These are phyloP conservation scores for Ictidomys tridecemlineatus DNA, from an alignment of 2,113 vertebrate species.

Conservation along the genomic window DNA sequence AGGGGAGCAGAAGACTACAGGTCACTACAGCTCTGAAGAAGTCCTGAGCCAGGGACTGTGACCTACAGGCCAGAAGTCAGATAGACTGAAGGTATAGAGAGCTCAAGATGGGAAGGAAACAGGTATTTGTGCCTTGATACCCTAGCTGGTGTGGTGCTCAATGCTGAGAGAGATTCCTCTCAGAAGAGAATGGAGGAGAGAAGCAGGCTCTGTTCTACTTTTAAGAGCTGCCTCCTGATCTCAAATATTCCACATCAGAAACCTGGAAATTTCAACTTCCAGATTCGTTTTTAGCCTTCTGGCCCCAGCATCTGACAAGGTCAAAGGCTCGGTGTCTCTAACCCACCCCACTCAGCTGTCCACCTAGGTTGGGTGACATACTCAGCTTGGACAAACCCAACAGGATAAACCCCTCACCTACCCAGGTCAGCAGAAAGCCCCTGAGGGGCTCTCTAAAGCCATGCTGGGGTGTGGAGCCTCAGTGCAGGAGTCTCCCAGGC, in stretches of 20 bases:
- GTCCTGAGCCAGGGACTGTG: not conserved
- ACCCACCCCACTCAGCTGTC: not conserved
- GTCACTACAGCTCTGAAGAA: too few relatives aligned
- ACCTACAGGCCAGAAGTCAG: not conserved
- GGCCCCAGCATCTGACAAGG: not conserved
- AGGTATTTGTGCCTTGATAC: not conserved
- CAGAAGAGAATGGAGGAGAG: not conserved
- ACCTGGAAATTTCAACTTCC: not conserved
- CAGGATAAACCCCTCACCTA: not conserved
- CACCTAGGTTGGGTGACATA: not conserved
- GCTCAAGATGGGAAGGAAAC: not conserved
- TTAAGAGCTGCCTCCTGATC: not conserved
- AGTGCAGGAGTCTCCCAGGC: not conserved
- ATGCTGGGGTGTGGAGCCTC: too few relatives aligned
- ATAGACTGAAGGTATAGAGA: not conserved
- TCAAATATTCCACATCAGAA: not conserved
- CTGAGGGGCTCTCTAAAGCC: not conserved
- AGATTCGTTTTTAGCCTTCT: not conserved
- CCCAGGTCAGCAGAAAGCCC: not conserved
- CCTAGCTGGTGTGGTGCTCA: not conserved
- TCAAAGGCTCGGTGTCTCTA: not conserved
- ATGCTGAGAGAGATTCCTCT: not conserved
- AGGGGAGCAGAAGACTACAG: not conserved
- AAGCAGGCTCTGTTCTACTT: not conserved
- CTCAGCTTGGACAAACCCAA: not conserved